Evolutionary conservation across 2,888 invertebrate genomes (phyloP).

Genomic region (Elysia crispata): DNA sequence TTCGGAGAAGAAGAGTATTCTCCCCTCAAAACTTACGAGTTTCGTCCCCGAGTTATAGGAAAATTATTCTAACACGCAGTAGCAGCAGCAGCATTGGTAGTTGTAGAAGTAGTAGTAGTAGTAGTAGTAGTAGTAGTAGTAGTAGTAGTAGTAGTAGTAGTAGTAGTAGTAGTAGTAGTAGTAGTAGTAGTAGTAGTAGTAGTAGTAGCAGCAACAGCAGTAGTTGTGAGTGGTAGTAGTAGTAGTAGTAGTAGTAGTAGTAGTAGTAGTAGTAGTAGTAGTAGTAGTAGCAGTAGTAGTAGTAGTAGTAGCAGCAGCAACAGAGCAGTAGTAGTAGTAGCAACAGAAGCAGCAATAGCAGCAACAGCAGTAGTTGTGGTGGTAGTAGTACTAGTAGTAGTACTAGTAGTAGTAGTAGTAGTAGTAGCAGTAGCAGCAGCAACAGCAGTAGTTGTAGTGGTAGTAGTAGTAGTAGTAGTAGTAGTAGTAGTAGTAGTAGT

Average conservation of each 20-base stretch:
- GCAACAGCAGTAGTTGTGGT: too few relatives aligned
- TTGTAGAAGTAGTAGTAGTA: constrained; percentile 35
- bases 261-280: background rate
- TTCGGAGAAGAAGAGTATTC: too few relatives aligned
- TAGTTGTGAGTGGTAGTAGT: too few relatives aligned
- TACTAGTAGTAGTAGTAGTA: constrained; percentile 2
- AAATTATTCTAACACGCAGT: too few relatives aligned
- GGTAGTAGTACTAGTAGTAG: constrained; percentile 3
- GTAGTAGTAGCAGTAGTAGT: background rate
- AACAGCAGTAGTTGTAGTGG: constrained; percentile 31
- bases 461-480: constrained; percentile 36
- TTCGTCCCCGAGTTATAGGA: too few relatives aligned
- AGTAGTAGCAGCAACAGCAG: too few relatives aligned
- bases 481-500: constrained; percentile 39
- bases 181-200: background rate
- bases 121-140: constrained; percentile 39
- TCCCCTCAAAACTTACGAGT: too few relatives aligned
- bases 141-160: background rate
- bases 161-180: background rate
- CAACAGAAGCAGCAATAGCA: too few relatives aligned
- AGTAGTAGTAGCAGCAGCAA: background rate
- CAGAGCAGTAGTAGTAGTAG: background rate
- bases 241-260: background rate
- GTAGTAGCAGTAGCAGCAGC: constrained; percentile 27
- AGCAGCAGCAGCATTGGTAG: too few relatives aligned